Percentiles rank a stretch among this genome's conserved stretches.
phyloP scores from a whole-genome alignment of 2,113 vertebrate species.

The Pomatorhinus ruficollis region DNA sequence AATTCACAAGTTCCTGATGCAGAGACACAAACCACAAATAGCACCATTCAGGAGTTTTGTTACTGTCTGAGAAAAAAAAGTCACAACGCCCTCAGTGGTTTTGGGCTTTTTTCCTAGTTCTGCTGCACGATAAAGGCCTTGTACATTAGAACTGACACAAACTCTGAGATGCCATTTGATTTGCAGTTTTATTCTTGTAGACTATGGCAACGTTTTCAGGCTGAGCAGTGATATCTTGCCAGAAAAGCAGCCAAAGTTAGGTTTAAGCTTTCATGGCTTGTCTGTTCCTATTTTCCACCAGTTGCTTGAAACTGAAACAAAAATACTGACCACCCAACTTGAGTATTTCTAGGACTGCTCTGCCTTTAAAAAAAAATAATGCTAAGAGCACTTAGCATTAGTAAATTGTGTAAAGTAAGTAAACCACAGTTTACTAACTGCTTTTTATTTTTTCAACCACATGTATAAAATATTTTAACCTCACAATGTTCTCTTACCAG shows the following conservation, averaged over 20 bases:
- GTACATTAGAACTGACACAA: neutral
- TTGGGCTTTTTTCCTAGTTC: neutral
- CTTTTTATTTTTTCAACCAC: neutral
- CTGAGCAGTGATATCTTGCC: constrained; percentile 4
- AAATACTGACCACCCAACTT: constrained; percentile 44
- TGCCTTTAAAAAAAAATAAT: constrained; percentile 17
- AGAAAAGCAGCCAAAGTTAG: constrained; percentile 41
- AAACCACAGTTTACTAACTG: neutral
- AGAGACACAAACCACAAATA: neutral
- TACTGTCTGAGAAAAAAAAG: neutral
- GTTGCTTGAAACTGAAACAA: neutral
- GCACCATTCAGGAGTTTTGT: neutral
- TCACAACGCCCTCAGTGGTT: neutral
- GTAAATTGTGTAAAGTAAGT: neutral
- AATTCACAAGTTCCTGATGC: neutral
- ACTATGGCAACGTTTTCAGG: neutral
- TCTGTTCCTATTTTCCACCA: constrained; percentile 33
- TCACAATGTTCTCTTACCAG: neutral
- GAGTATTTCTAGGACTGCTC: constrained; percentile 4
- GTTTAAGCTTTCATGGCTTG: constrained; percentile 20
- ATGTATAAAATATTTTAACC: neutral
- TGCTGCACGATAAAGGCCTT: neutral
- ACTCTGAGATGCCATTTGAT: neutral
- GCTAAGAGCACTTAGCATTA: neutral
- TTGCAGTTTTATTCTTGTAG: neutral